A percentile compares a stretch with the other conserved stretches of the same genome.
Conservation (phyloP, 2,113 vertebrate genomes). For the Cyanoramphus novaezelandiae region DNA sequence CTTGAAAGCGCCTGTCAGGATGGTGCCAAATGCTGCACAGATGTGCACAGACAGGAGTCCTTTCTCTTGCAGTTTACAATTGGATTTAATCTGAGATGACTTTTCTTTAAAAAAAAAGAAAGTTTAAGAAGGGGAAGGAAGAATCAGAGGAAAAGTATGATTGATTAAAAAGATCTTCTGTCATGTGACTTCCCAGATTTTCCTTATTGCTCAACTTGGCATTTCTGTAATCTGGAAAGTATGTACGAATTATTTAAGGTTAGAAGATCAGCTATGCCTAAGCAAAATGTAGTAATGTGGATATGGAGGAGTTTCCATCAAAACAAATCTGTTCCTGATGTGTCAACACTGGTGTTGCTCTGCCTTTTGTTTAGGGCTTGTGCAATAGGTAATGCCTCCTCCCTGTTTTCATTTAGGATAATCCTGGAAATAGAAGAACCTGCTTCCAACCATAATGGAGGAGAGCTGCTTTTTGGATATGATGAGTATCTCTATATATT, state of each 20-base stretch:
- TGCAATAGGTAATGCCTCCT: neutral
- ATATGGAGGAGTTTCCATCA: neutral
- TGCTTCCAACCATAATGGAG: constrained; percentile 96
- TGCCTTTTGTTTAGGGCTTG: neutral
- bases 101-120: neutral
- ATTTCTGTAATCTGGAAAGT: neutral
- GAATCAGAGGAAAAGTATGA: neutral
- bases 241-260: neutral
- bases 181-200: neutral
- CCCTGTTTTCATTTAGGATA: constrained; percentile 72
- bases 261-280: neutral
- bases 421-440: constrained; percentile 95
- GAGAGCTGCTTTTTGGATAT: constrained; percentile 90
- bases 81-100: neutral
- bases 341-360: neutral
- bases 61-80: neutral
- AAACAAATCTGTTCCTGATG: neutral
- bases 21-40: neutral
- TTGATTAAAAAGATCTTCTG: neutral
- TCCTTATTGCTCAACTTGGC: neutral
- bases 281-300: neutral
- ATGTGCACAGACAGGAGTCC: neutral
- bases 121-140: neutral
- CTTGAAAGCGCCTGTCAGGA: fast-evolving
- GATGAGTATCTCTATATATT: constrained; percentile 95